Base-by-base conservation (phyloP, 2,113 vertebrate genomes). In the Ctenomys sociabilis region DNA sequence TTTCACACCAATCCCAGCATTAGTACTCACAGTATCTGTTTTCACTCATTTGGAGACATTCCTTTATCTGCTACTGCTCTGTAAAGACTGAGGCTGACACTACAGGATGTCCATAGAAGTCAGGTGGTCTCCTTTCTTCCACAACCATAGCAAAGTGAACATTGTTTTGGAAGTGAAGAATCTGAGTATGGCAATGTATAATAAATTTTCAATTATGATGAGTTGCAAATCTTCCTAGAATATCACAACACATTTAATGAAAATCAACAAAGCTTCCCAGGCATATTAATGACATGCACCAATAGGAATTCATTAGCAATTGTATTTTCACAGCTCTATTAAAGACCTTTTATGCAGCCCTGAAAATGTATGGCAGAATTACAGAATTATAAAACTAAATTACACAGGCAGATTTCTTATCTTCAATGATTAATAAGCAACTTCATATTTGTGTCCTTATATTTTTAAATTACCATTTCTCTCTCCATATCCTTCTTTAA, bases 291-390 rank as follows among this genome's bases (percentile, higher is more conserved):
- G 43, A 90, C 57, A 61, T 37, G 12, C 30, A 78, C 35, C 3
- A 94, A 72, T 52, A 68, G 52, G 14, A 93, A 90, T 95, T 94
- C 6, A 49, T 84, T 95, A 96, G 61, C n/a, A 82, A 54, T 52
- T 94, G 7, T 91, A 35, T 85, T 61, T 37, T 16, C 57, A 90
- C 45, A 92, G 54, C 28, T 85, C 54, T 85, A 90, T 86, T 78
- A 57, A n/a, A 93, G 72, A 92, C 17, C 91, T 93, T 96, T 94
- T 96, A 88, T 89, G 70, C 40, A 96, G 28, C 52, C 35, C 85
- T 96, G 89, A 43, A 98, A 95, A 92, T 93, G 40, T 94, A 82
- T 93, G 45, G 88, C 87, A 90, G 82, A 95, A 95, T 94, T 91
- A 90, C 66, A 88, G 82, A 96, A 95, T 93, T 92, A 85, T 61